Base-by-base conservation (phyloP, 2,113 vertebrate species). In the Etheostoma cragini region DNA sequence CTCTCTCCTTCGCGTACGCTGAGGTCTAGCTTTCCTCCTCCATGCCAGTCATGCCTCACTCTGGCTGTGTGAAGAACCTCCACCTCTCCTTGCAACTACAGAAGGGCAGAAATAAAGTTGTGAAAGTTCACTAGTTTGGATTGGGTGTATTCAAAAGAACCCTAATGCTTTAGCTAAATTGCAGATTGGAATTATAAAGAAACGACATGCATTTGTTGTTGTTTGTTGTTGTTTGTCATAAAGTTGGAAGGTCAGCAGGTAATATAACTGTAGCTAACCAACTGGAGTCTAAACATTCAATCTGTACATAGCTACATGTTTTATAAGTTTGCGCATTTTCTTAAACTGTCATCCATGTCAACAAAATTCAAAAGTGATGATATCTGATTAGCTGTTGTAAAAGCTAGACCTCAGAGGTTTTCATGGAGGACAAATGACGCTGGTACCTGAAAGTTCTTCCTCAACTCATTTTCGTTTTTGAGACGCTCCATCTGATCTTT, bases 391-490 rank as follows among this genome's bases (percentile, higher is more conserved):
- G 6, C 35, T 22, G 22, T 15, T 0, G 16, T 30, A 30, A 26
- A 19, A 77, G 4, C 3, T 49, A 26, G 19, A 56, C 2, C 8
- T 69, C 0, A 26, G 30, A 4, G 45, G 12, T 14, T 24, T 63
- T 71, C n/a, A 14, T 7, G 13, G 10, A 14, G 19, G 4, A 57
- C n/a, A 49, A 17, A 56, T 24, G 35, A 61, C 15, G 57, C 5
- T 2, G 3, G 1, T 64, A 96, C 95, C 93, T 95, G 93, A 77
- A 96, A 96, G 68, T 87, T 95, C 72, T 93, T 95, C 54, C 52
- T 87, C 42, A 93, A 58, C 60, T 93, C 90, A 3, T 88, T 90
- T 82, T 91, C 91, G 81, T 35, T 91, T 81, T 93, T 95, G 82
- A 82, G 85, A 52, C 21, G 88, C 58, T 91, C 91, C 73, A 81